A percentile compares a stretch with the other conserved stretches of the same genome.
Conservation (phyloP, 1,140 invertebrate genomes). For the Hesperophylax magnus region DNA sequence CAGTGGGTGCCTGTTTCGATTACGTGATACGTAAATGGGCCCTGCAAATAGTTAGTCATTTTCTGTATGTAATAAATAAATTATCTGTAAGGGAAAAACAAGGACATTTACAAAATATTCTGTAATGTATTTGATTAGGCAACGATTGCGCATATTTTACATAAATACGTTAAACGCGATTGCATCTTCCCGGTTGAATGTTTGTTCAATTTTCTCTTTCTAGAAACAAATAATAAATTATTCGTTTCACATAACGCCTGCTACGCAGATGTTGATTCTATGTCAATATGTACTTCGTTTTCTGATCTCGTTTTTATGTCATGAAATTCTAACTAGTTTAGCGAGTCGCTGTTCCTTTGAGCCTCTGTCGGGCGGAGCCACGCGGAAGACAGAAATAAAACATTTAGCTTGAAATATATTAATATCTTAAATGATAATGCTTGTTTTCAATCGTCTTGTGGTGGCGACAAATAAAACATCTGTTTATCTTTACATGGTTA, state of each 20-base stretch:
- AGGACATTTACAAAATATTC: too few species aligned
- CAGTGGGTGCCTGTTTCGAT: too few species aligned
- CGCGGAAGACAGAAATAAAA: constrained; percentile 9
- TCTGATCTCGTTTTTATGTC: neutral
- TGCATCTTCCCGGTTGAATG: neutral
- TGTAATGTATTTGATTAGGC: neutral
- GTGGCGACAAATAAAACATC: neutral
- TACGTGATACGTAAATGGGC: too few species aligned
- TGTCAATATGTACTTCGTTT: neutral
- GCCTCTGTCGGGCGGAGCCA: neutral
- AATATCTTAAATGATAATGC: too few species aligned
- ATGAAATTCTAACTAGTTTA: neutral
- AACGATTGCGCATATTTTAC: neutral
- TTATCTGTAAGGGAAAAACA: too few species aligned
- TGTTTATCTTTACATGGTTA: neutral
- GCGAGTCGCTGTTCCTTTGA: neutral
- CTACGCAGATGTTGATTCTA: neutral
- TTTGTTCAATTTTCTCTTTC: neutral
- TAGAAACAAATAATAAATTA: neutral
- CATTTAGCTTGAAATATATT: neutral
- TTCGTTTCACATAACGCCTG: constrained; percentile 7
- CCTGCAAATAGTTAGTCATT: too few species aligned
- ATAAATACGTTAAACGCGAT: neutral
- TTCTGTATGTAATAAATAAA: too few species aligned
- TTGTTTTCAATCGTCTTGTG: too few species aligned